Percentiles rank a stretch among this genome's conserved stretches.
These are phyloP conservation scores for Drosophila aff. DNA, from an alignment of 1,140 invertebrate species.

Conservation along the genomic window DNA sequence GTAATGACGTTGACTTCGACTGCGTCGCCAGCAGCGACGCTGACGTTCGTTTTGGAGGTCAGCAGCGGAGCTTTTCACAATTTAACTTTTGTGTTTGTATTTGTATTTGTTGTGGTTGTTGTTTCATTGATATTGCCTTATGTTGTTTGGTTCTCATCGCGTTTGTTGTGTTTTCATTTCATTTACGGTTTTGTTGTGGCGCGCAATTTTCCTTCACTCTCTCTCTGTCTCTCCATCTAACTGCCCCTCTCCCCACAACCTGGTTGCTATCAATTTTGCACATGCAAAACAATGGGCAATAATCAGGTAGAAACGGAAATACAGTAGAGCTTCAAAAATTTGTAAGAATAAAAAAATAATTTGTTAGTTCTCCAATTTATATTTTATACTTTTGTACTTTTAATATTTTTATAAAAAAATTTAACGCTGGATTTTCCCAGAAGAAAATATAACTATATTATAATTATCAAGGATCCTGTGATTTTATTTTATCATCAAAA, in stretches of 20 bases:
- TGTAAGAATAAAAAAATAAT: neutral
- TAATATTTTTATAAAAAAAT: no score
- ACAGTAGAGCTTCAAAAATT: neutral
- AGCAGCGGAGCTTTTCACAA: constrained; percentile 39
- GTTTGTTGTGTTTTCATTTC: constrained; percentile 59
- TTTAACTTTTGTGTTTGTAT: constrained; percentile 24
- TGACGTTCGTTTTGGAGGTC: constrained; percentile 40
- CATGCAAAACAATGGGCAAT: constrained; percentile 45
- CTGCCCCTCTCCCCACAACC: neutral
- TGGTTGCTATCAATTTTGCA: constrained; percentile 43
- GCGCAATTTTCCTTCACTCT: constrained; percentile 12
- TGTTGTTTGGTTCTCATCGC: constrained; percentile 28
- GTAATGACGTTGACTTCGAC: constrained; percentile 18
- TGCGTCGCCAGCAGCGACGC: neutral
- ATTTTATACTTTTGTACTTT: no score
- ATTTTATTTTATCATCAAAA: no score
- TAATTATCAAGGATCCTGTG: no score
- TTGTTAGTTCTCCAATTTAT: no score
- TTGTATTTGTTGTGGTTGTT: constrained; percentile 15
- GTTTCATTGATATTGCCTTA: constrained; percentile 24
- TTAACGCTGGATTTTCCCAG: no score
- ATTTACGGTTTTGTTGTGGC: constrained; percentile 50
- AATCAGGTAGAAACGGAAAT: constrained; percentile 23
- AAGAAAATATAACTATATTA: no score
- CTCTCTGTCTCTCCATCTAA: neutral